A percentile compares a stretch with the other conserved stretches of the same genome.
These are phyloP conservation scores for Paramormyrops kingsleyae DNA, from an alignment of 2,113 vertebrate species.

Conservation along the genomic window DNA sequence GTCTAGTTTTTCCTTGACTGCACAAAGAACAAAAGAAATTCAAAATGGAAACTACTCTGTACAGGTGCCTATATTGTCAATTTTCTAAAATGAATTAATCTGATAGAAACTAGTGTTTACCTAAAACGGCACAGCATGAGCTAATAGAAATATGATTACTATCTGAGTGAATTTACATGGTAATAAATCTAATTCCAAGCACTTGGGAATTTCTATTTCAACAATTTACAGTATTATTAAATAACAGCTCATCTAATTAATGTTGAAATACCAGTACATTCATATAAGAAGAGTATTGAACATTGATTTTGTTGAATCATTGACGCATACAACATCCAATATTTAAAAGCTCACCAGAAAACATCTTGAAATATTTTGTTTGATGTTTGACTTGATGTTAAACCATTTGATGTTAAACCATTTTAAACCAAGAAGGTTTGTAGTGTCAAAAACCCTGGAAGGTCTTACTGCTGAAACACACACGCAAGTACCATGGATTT, in stretches of 20 bases:
- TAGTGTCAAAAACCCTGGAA: background rate
- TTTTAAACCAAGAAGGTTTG: background rate
- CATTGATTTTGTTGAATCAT: background rate
- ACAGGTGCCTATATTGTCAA: background rate
- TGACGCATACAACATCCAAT: background rate
- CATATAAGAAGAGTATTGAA: background rate
- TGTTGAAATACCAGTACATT: background rate
- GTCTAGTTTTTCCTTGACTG: background rate
- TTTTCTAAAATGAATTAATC: background rate
- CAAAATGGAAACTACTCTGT: background rate
- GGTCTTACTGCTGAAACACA: background rate
- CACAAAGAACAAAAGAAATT: background rate
- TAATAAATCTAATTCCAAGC: background rate
- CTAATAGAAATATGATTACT: background rate
- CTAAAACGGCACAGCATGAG: background rate
- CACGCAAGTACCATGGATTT: background rate
- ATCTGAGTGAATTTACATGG: background rate
- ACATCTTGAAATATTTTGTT: background rate
- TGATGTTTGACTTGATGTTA: no score
- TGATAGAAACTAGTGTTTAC: background rate
- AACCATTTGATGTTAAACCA: no score
- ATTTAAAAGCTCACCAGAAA: background rate
- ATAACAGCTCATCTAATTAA: background rate
- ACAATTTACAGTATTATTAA: background rate
- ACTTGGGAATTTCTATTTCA: background rate